Base-by-base conservation (phyloP, 2,113 vertebrate genomes). In the Bufo gargarizans region DNA sequence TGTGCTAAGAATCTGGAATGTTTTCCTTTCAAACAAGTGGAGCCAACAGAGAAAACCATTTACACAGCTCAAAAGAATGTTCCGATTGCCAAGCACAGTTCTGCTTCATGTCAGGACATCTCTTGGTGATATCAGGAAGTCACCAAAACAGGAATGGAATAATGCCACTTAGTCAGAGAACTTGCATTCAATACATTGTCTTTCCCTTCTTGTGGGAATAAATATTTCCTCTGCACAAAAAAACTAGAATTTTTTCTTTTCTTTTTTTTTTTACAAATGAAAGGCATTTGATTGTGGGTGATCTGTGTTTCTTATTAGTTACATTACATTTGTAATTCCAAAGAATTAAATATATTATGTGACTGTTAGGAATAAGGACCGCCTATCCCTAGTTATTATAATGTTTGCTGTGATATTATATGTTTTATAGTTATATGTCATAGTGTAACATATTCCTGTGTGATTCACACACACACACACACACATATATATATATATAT, bases 121-220 rank as follows among this genome's bases (percentile, higher is more conserved):
- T 86, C 59, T 78, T 80, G 76, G 85, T 86, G 76, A 56, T 71
- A 63, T 81, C 33, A 81, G 63, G 16, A 87, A 87, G 63, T 81
- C 63, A 72, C 86, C 86, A 87, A 87, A 69, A 81, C 63, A 81
- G 77, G 49, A 87, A 71, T 81, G 63, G 86, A 87, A 72, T 69
- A 81, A 87, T 80, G 77, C 56, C n/a, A 86, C 76, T 79, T 65
- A 87, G 65, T 87, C 86, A 87, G 56, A 87, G 55, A 61, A 63
- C 14, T 58, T 13, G 9, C 13, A n/a, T 14, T n/a, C 56, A 77
- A 77, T 59, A 86, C 61, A 59, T 45, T 16, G 1, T 58, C 22
- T 22, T 74, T 56, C 67, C 49, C 50, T 53, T 78, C 22, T 55
- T 78, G 56, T 50, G n/a, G 82, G 47, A 33, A 50, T 11, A 84